Conservation (phyloP, 2,888 invertebrate species). For the Autographa pulchrina region DNA sequence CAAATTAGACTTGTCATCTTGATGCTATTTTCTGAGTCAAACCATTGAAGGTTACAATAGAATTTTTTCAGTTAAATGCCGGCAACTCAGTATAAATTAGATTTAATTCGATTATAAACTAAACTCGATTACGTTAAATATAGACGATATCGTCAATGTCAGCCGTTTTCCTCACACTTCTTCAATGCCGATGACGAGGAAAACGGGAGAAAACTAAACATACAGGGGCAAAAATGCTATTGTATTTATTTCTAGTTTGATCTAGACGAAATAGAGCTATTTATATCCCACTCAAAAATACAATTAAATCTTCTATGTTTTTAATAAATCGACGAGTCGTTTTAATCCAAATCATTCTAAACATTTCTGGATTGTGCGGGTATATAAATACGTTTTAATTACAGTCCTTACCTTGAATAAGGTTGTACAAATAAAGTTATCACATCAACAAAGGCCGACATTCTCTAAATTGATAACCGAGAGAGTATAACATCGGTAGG, state of each 20-base stretch:
- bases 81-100: not conserved
- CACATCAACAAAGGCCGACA: not conserved
- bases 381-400: not conserved
- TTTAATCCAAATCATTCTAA: not conserved
- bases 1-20: not conserved
- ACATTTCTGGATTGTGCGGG: not conserved
- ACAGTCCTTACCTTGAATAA: not conserved
- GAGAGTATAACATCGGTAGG: not conserved
- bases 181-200: slow-evolving; percentile 28
- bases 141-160: slow-evolving; percentile 25
- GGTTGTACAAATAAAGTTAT: not conserved
- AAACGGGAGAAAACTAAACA: slow-evolving; percentile 24
- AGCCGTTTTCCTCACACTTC: slow-evolving; percentile 23
- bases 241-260: slow-evolving; percentile 11
- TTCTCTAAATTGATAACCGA: not conserved
- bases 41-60: not conserved
- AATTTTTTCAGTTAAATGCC: not conserved
- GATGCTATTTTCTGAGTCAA: not conserved
- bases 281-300: not conserved
- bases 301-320: too few species aligned
- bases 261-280: not conserved
- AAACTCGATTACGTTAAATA: not conserved
- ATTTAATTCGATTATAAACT: not conserved
- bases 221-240: slow-evolving; percentile 7
- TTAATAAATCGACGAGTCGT: not conserved